phyloP scores from a whole-genome alignment of 2,113 vertebrate genomes.

The Hippocampus barbouri region DNA sequence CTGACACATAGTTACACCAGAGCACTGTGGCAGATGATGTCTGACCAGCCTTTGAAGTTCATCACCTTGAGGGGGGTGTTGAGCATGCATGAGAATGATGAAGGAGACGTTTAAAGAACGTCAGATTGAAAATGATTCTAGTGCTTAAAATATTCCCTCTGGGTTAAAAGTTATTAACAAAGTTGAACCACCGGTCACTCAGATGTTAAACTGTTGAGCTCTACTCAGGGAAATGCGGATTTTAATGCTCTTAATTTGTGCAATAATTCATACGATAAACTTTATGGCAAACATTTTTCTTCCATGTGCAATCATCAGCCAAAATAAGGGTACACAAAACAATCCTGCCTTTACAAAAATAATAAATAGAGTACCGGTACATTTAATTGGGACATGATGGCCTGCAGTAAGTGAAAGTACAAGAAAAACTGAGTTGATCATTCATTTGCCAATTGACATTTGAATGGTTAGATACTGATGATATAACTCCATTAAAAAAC shows the following conservation, averaged over 20 bases:
- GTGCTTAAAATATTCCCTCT: not conserved
- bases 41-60: slow-evolving; percentile 37
- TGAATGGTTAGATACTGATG: too few relatives aligned
- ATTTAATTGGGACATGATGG: too few relatives aligned
- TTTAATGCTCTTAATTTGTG: not conserved
- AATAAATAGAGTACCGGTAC: too few relatives aligned
- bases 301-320: not conserved
- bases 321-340: not conserved
- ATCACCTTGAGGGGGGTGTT: slow-evolving; percentile 6
- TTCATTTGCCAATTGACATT: too few relatives aligned
- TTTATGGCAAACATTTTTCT: not conserved
- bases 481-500: too few relatives aligned
- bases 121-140: slow-evolving; percentile 2
- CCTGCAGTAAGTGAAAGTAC: too few relatives aligned
- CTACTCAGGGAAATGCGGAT: not conserved
- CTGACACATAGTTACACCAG: slow-evolving; percentile 35
- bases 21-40: slow-evolving; percentile 24
- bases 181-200: not conserved
- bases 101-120: slow-evolving; percentile 1
- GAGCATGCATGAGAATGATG: slow-evolving; percentile 5
- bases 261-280: not conserved
- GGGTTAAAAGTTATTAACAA: not conserved
- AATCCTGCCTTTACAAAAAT: too few relatives aligned
- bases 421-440: too few relatives aligned
- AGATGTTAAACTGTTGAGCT: not conserved